Base-by-base conservation (phyloP, 1,140 invertebrate genomes). In the Archivesica marissinica region DNA sequence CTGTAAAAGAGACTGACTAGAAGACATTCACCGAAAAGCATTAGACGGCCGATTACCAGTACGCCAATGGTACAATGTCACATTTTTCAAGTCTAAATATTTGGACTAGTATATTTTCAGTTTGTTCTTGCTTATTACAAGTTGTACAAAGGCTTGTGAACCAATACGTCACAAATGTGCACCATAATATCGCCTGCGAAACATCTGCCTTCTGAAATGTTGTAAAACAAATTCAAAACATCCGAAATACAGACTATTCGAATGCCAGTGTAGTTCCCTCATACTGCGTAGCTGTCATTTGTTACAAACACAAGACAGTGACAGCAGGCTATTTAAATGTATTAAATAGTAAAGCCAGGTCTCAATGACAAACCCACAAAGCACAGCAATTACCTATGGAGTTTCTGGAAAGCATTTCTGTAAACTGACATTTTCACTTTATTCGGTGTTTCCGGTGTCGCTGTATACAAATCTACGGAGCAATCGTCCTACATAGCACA, bases 401-500 rank as follows among this genome's bases (percentile, higher is more conserved):
- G 61, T n/a, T 41, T 61, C 23, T 80, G 61, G 47, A 80, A 80
- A 25, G 78, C 78, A 50, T 80, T 50, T 44, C 78, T 80, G 61
- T 38, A 68, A 17, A 20, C 35, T 52, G 78, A 80, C 78, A 80
- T 80, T 80, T 23, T 68, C 54, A n/a, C 2, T 50, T 11, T 13
- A 4, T 7, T 50, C 52, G 54, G 20, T 41, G 11, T 78, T 7
- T 33, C 28, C 28, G 11, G 35, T n/a, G n/a, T n/a, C n/a, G n/a
- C n/a, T n/a, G n/a, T n/a, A n/a, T n/a, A n/a, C n/a, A n/a, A n/a
- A n/a, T n/a, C n/a, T n/a, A n/a, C n/a, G n/a, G n/a, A n/a, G n/a
- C n/a, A n/a, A n/a, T n/a, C n/a, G n/a, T n/a, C n/a, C n/a, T n/a
- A n/a, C n/a, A n/a, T n/a, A n/a, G n/a, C n/a, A n/a, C n/a, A n/a